Evolutionary conservation across 2,113 vertebrate species (phyloP).

Genomic region (Pampusana beccarii): DNA sequence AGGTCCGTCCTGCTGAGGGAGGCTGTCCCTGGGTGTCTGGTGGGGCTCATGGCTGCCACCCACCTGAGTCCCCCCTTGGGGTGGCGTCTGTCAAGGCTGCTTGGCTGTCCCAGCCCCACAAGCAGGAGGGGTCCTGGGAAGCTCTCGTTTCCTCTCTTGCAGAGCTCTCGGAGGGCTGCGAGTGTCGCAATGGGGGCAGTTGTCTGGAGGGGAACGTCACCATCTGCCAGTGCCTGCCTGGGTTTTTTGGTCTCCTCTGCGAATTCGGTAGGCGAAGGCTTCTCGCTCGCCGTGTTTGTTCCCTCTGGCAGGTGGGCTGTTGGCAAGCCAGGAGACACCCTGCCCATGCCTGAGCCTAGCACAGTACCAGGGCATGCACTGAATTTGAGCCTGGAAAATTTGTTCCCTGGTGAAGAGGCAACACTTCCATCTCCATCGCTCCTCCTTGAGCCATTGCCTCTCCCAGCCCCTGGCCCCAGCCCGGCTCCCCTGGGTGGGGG

Average conservation of each 20-base stretch:
- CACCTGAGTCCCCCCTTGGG: not conserved
- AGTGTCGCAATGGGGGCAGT: slow-evolving; percentile 89
- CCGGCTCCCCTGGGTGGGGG: not conserved
- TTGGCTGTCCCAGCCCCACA: not conserved
- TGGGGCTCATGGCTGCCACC: not conserved
- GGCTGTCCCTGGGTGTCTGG: not conserved
- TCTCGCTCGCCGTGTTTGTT: not conserved
- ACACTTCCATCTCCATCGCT: not conserved
- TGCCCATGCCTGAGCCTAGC: not conserved
- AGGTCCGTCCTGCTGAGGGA: not conserved
- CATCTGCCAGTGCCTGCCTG: slow-evolving; percentile 88
- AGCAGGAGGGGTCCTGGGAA: not conserved
- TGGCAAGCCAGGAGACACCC: no score
- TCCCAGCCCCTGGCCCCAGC: not conserved
- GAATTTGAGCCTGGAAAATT: not conserved
- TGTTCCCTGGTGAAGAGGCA: not conserved
- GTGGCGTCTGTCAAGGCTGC: not conserved
- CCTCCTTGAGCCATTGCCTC: not conserved
- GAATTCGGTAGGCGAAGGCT: slow-evolving; percentile 87
- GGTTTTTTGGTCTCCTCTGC: slow-evolving; percentile 91
- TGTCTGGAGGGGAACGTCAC: slow-evolving; percentile 86
- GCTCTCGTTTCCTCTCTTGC: not conserved
- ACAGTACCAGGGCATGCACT: not conserved
- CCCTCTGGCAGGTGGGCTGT: no score
- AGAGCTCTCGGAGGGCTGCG: slow-evolving; percentile 81